Percentiles rank a stretch among this genome's conserved stretches.
Conservation (phyloP, 2,797 vertebrate genomes). For the Smutsia temminckii region DNA sequence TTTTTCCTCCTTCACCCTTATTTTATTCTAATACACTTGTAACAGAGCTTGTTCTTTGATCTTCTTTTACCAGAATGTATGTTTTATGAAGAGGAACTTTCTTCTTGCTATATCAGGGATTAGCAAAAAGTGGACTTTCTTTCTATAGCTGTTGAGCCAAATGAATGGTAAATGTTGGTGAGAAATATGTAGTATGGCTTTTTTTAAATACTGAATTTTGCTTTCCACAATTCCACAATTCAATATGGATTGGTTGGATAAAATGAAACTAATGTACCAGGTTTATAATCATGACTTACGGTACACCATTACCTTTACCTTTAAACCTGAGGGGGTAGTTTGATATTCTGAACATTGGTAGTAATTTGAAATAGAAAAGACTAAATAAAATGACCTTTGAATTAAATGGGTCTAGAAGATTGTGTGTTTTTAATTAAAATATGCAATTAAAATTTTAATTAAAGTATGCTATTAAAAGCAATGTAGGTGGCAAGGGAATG, state of each 20-base stretch:
- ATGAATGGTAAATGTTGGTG: neutral
- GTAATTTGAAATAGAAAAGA: constrained; percentile 73
- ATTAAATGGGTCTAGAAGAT: constrained; percentile 75
- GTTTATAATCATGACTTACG: constrained; percentile 65
- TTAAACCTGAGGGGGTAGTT: constrained; percentile 68
- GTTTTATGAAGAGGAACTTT: constrained; percentile 18
- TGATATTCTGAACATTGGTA: constrained; percentile 62
- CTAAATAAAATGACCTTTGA: constrained; percentile 77
- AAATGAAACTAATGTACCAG: constrained; percentile 48
- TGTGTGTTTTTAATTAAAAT: constrained; percentile 81
- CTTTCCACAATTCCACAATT: constrained; percentile 13
- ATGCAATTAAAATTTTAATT: constrained; percentile 79
- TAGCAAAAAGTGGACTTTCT: constrained; percentile 16
- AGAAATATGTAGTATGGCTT: constrained; percentile 20
- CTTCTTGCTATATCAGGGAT: neutral
- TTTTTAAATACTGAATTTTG: neutral
- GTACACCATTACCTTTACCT: constrained; percentile 43
- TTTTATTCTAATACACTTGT: neutral
- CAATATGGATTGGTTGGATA: constrained; percentile 39
- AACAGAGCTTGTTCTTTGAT: neutral
- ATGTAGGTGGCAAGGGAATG: constrained; percentile 68
- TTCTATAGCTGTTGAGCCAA: neutral
- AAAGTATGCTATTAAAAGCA: constrained; percentile 71
- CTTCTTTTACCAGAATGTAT: neutral
- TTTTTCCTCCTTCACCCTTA: neutral